Conservation (phyloP, 2,888 invertebrate species). For the Cryptocheilus praepositus region DNA sequence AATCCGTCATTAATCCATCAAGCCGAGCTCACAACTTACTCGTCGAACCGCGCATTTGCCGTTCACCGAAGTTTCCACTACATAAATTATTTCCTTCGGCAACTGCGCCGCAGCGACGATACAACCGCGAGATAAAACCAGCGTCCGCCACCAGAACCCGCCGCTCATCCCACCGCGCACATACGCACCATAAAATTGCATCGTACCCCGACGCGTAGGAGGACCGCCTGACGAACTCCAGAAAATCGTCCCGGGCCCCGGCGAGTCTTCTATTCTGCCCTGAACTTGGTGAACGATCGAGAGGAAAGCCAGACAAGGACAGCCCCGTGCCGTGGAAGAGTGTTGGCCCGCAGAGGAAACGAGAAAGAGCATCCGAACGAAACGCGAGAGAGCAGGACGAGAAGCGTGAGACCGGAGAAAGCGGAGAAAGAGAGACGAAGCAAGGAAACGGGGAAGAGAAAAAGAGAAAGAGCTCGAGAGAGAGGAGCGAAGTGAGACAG, state of each 20-base stretch:
- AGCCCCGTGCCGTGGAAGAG: neutral
- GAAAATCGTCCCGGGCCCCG: slow-evolving; percentile 13
- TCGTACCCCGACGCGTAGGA: no score
- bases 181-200: no score
- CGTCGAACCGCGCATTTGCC: no score
- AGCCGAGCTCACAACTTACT: no score
- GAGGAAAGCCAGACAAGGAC: slow-evolving; percentile 5
- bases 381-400: slow-evolving; percentile 18
- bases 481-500: slow-evolving; percentile 15
- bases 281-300: slow-evolving; percentile 42
- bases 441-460: slow-evolving; percentile 25
- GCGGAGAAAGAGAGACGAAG: slow-evolving; percentile 7
- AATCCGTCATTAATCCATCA: no score
- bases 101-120: neutral
- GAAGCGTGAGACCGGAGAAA: slow-evolving; percentile 17
- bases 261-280: slow-evolving; percentile 31
- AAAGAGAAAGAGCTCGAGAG: slow-evolving; percentile 19
- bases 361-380: slow-evolving; percentile 5
- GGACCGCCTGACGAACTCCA: no score
- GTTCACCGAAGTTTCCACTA: no score
- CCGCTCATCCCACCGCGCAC: no score
- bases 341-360: slow-evolving; percentile 12
- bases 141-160: no score
- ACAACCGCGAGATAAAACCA: no score
- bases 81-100: slow-evolving; percentile 11